Conservation (phyloP, 1,140 invertebrate species). For the Plectrocnemia conspersa region DNA sequence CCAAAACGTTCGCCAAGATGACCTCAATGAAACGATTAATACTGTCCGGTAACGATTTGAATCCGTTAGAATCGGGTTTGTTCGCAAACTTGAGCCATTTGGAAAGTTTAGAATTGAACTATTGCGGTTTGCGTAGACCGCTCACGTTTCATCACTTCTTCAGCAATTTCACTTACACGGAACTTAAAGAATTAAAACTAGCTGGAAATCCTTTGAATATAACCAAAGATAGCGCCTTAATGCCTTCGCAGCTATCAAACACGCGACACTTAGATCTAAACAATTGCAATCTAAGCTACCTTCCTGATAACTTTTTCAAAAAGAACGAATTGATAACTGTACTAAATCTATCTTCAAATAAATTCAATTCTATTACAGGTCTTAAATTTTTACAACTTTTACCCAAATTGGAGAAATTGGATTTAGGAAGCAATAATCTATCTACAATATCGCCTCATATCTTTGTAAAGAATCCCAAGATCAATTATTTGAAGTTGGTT, state of each 20-base stretch:
- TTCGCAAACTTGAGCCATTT: slow-evolving; percentile 64
- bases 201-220: slow-evolving; percentile 65
- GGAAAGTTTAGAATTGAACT: slow-evolving; percentile 62
- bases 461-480: slow-evolving; percentile 53
- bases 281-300: slow-evolving; percentile 57
- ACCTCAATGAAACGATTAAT: slow-evolving; percentile 61
- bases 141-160: slow-evolving; percentile 64
- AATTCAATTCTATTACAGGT: slow-evolving; percentile 47
- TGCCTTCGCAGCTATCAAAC: slow-evolving; percentile 61
- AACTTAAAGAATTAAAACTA: slow-evolving; percentile 63
- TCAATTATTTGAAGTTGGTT: slow-evolving; percentile 58
- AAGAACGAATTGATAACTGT: slow-evolving; percentile 59
- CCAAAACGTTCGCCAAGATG: slow-evolving; percentile 65
- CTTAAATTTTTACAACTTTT: slow-evolving; percentile 57
- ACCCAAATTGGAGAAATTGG: slow-evolving; percentile 56
- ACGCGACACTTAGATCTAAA: slow-evolving; percentile 62
- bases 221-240: slow-evolving; percentile 52
- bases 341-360: slow-evolving; percentile 60
- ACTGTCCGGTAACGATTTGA: slow-evolving; percentile 63
- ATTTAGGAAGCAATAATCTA: slow-evolving; percentile 62
- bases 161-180: slow-evolving; percentile 58
- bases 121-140: slow-evolving; percentile 60
- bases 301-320: slow-evolving; percentile 60
- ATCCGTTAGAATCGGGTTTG: slow-evolving; percentile 62
- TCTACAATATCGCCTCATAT: slow-evolving; percentile 54